phyloP scores from a whole-genome alignment of 2,888 invertebrate genomes.

The Lasioglossum vierecki region DNA sequence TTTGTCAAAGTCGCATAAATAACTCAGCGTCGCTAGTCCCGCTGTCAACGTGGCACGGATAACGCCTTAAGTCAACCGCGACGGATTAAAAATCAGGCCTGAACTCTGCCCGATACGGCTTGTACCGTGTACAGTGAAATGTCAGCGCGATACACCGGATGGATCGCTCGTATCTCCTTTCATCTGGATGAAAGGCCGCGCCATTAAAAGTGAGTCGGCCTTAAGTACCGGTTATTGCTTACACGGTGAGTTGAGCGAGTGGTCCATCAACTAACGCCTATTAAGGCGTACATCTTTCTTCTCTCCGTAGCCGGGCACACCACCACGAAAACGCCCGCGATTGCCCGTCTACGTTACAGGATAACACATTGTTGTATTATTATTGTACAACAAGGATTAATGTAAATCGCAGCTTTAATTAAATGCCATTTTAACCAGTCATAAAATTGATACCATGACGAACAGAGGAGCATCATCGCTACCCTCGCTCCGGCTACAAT shows the following conservation, averaged over 20 bases:
- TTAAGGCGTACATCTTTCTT: conserved; percentile 45
- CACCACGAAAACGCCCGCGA: background rate
- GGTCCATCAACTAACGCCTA: conserved; percentile 46
- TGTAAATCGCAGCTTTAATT: conserved; percentile 16
- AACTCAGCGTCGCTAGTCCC: background rate
- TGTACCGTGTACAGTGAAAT: conserved; percentile 25
- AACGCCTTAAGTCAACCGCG: background rate
- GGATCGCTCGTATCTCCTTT: conserved; percentile 53
- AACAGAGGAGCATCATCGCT: background rate
- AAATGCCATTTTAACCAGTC: conserved; percentile 19
- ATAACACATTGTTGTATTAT: conserved; percentile 20
- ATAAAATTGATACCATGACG: conserved; percentile 23
- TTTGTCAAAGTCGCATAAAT: conserved; percentile 12
- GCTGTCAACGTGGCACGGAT: background rate
- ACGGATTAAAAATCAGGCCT: conserved; percentile 18
- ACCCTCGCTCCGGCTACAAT: background rate
- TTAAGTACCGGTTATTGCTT: conserved; percentile 65
- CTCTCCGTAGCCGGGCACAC: conserved; percentile 1
- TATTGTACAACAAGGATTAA: conserved; percentile 28
- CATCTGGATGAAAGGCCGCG: conserved; percentile 59
- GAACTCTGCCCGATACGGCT: conserved; percentile 5
- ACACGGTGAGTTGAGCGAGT: conserved; percentile 45
- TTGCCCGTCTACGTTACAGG: background rate
- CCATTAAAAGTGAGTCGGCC: conserved; percentile 51
- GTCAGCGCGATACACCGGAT: conserved; percentile 47